These are phyloP conservation scores for Ovibos moschatus DNA, from an alignment of 2,113 vertebrate genomes.

Conservation along the genomic window DNA sequence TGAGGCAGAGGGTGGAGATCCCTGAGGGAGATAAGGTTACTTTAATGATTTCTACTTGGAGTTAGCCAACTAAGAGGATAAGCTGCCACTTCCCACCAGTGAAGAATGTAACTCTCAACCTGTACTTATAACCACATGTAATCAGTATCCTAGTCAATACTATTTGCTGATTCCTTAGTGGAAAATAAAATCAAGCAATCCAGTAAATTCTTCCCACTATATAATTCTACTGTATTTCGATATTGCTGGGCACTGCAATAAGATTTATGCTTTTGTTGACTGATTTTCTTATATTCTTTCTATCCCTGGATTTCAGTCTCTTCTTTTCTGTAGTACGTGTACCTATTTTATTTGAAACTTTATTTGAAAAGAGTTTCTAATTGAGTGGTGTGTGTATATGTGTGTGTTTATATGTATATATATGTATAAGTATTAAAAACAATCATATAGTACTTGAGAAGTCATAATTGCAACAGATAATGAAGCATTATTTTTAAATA, in stretches of 20 bases:
- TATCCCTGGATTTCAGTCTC: background rate
- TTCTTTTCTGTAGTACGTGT: background rate
- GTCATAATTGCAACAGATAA: background rate
- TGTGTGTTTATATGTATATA: background rate
- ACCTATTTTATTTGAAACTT: background rate
- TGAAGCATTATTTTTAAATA: background rate
- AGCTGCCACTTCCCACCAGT: background rate
- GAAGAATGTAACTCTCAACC: background rate
- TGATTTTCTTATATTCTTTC: background rate
- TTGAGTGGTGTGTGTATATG: background rate
- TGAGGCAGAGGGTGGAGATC: conserved; percentile 38
- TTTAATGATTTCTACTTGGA: conserved; percentile 51
- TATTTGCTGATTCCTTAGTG: background rate
- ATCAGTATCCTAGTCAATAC: background rate
- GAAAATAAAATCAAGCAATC: background rate
- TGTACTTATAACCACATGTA: background rate
- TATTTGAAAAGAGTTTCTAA: background rate
- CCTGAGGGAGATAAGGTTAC: conserved; percentile 14
- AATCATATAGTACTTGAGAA: background rate
- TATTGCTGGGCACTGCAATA: background rate
- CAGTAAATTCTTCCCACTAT: background rate
- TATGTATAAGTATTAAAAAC: background rate
- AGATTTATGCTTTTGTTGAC: background rate
- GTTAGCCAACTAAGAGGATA: conserved; percentile 16
- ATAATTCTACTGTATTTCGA: background rate